Evolutionary conservation across 2,113 vertebrate genomes (phyloP).

Genomic region (Sceloporus undulatus): DNA sequence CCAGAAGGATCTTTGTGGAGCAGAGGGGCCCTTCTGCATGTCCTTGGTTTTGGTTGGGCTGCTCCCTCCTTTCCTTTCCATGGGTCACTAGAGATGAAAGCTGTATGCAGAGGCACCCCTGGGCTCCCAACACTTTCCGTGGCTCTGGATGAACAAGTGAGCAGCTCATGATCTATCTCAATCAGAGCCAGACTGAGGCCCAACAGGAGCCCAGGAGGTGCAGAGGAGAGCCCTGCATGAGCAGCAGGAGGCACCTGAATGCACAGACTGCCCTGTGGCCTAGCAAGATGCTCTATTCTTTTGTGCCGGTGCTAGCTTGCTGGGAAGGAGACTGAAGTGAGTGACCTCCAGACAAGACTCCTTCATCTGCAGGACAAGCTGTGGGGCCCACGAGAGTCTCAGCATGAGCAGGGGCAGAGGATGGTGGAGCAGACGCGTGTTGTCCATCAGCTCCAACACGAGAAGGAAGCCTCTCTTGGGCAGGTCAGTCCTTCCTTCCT

Average conservation of each 20-base stretch:
- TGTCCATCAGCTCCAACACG: conserved; percentile 52
- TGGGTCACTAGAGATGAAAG: too few species aligned
- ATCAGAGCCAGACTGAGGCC: neutral
- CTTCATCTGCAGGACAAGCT: conserved; percentile 61
- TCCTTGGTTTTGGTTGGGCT: too few species aligned
- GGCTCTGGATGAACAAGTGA: too few species aligned
- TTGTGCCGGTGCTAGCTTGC: conserved; percentile 51
- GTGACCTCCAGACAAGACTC: conserved; percentile 50
- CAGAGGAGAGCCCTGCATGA: too few species aligned
- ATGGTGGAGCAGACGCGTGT: conserved; percentile 63
- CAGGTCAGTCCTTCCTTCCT: conserved; percentile 55
- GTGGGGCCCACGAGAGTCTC: conserved; percentile 61
- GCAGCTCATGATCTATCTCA: too few species aligned
- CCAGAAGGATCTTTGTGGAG: too few species aligned
- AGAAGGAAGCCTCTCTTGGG: conserved; percentile 49
- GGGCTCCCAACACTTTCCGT: neutral
- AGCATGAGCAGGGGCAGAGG: conserved; percentile 60
- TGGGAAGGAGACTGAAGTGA: conserved; percentile 52
- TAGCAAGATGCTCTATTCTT: neutral
- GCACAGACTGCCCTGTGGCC: neutral
- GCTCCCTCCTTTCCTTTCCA: too few species aligned
- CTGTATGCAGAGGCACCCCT: too few species aligned
- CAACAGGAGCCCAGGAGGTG: too few species aligned
- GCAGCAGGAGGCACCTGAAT: neutral
- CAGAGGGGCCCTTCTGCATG: too few species aligned